Base-by-base conservation (phyloP, 2,888 invertebrate genomes). In the Nowickia ferox region DNA sequence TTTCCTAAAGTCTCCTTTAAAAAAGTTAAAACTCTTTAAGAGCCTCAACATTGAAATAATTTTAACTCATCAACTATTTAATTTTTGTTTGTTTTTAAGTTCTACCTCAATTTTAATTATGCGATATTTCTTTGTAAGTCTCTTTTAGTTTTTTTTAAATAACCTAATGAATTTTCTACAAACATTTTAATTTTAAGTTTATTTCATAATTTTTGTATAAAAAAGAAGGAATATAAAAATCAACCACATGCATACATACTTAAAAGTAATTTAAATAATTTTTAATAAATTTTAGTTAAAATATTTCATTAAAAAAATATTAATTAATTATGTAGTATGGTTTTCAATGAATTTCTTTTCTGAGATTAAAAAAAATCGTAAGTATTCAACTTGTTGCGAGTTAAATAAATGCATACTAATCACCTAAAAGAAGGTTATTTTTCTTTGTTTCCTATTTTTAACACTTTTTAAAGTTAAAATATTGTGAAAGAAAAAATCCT, bases 261-360 rank as follows among this genome's bases (percentile, higher is more conserved):
- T 84, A 69, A 72, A 66, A 72, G 48, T 69, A 61, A 69, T 59
- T 80, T 77, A 40, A 78, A 61, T 82, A 75, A 69, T 71, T 86
- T 75, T 83, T 71, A 83, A 86, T 86, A 86, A 86, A 83, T 72
- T 86, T 86, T 86, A 86, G 86, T 86, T 86, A 71, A 86, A 86
- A 86, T 80, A 83, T 86, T 83, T 82, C 61, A 79, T 53, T 68
- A 74, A 83, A 63, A 71, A 53, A 74, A 51, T n/a, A 46, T 46
- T n/a, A n/a, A 48, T 42, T 38, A 40, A 30, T 30, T 30, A 30
- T 30, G 30, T 30, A 61, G 3, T 44, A n/a, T 63, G n/a, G 65
- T 63, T 17, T 30, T 55, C 46, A 15, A 48, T 51, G 6, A n/a
- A 30, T 30, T 30, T 30, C 13, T 65, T 44, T 53, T 38, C 1